A percentile compares a stretch with the other conserved stretches of the same genome.
These are phyloP conservation scores for Lethrus apterus DNA, from an alignment of 1,140 invertebrate species.

Conservation along the genomic window DNA sequence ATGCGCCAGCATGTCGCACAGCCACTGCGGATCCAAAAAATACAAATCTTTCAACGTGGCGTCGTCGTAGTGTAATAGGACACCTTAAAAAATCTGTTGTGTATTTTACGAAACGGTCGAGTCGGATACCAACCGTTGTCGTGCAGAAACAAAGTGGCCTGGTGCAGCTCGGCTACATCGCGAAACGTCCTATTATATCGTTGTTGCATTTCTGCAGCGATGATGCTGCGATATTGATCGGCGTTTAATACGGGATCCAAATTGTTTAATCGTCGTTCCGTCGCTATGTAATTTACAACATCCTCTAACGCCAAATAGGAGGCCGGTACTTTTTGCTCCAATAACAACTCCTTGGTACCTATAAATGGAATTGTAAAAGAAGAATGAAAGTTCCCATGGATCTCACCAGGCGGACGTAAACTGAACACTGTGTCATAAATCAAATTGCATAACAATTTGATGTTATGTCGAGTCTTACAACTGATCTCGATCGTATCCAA, in stretches of 20 bases:
- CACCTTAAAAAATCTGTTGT: constrained; percentile 52
- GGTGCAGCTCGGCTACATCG: constrained; percentile 84
- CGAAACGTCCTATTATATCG: constrained; percentile 65
- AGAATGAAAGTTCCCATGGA: not conserved
- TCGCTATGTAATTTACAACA: constrained; percentile 72
- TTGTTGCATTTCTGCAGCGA: constrained; percentile 61
- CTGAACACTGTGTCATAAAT: constrained; percentile 93
- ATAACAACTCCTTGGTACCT: constrained; percentile 83
- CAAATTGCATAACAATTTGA: constrained; percentile 83
- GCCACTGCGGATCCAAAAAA: constrained; percentile 96
- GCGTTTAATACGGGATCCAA: constrained; percentile 84
- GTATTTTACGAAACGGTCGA: not conserved
- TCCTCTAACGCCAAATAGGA: constrained; percentile 93
- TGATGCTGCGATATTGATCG: constrained; percentile 71
- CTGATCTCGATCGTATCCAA: constrained; percentile 89
- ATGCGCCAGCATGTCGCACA: constrained; percentile 95
- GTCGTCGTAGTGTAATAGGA: constrained; percentile 97
- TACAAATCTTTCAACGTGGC: constrained; percentile 85
- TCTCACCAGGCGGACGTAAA: constrained; percentile 67
- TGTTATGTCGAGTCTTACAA: constrained; percentile 81
- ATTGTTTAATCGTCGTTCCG: constrained; percentile 56
- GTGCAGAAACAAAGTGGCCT: constrained; percentile 93
- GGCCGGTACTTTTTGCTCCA: constrained; percentile 93
- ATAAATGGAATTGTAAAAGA: constrained; percentile 19
- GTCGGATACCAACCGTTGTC: constrained; percentile 75